Base-by-base conservation (phyloP, 2,888 invertebrate genomes). In the Linyphia triangularis region DNA sequence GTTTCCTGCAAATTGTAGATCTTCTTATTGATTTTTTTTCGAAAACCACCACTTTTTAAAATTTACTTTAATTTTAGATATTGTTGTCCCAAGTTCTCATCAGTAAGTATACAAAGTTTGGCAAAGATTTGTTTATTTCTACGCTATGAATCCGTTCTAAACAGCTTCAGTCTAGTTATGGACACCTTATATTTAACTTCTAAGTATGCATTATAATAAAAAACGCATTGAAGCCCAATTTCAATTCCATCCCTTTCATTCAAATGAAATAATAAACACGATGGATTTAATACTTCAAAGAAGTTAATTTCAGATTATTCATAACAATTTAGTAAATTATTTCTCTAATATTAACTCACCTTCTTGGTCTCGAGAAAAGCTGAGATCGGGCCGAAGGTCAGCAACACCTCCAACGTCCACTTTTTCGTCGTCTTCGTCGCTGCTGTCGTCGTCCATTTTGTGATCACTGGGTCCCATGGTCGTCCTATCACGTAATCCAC, bases 391-490 rank as follows among this genome's bases (percentile, higher is more conserved):
- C 22, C 73, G 51, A 28, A 89, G 81, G 40, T 89, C 89, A 7
- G 89, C 89, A n/a, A 85, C 89, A 5, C 89, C 84, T 28, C 89
- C 91, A 10, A 91, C 91, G 33, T 91, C 91, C 22, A 90, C 85
- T 22, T 90, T 89, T 51, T 91, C 91, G 10, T 91, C 91, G 9
- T 91, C 91, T 37, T 91, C 91, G 26, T 90, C 90, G 6, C 90
- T 89, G 72, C 85, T 89, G 33, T 90, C 90, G 93, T 99, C 98
- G 94, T 98, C 97, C 4, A 89, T 89, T 51, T 84, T 89, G 26
- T 75, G 82, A 5, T 75, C 77, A 5, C 65, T 22, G 51, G 70
- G 7, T 10, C 85, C 79, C 16, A 37, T 28, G 10, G 67, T 37
- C 16, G 70, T 33, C 9, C 78, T 43, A 19, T 88, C 88, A 19